Conservation (phyloP, 37 sponge, comb jelly and placozoan species). For the Theonella swinhoei region DNA sequence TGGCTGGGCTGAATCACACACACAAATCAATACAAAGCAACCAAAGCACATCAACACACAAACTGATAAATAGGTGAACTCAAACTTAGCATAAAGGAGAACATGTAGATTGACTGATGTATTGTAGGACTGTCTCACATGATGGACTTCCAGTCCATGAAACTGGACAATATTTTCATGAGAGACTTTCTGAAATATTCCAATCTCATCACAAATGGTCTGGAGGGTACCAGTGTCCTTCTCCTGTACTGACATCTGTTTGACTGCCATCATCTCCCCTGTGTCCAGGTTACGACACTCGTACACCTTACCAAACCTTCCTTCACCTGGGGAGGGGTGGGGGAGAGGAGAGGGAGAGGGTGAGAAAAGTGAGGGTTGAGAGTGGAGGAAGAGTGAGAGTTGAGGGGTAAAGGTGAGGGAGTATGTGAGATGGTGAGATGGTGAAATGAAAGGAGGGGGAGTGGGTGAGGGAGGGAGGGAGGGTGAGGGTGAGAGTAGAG, state of each 20-base stretch:
- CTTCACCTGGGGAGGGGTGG: slow-evolving; percentile 82
- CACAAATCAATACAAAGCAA: too few relatives aligned
- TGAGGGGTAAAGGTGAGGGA: too few relatives aligned
- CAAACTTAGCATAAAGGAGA: too few relatives aligned
- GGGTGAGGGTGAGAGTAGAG: too few relatives aligned
- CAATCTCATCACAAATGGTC: slow-evolving; percentile 68
- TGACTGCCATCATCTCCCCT: slow-evolving; percentile 83
- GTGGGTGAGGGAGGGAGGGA: too few relatives aligned
- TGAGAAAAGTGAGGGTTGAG: slow-evolving; percentile 2
- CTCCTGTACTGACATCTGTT: slow-evolving; percentile 54
- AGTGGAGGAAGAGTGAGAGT: too few relatives aligned
- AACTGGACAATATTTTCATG: slow-evolving; percentile 80
- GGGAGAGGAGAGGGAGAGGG: slow-evolving; percentile 4
- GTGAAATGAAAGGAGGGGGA: too few relatives aligned
- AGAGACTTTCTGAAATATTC: slow-evolving; percentile 48
- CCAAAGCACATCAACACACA: too few relatives aligned
- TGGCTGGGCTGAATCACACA: too few relatives aligned
- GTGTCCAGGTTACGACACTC: slow-evolving; percentile 68
- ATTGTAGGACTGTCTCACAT: slow-evolving; percentile 32
- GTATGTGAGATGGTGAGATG: too few relatives aligned
- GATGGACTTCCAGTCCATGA: slow-evolving; percentile 82
- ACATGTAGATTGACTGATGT: too few relatives aligned
- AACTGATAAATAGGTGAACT: too few relatives aligned
- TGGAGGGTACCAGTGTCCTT: slow-evolving; percentile 55
- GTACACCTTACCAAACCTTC: slow-evolving; percentile 83